A percentile compares a stretch with the other conserved stretches of the same genome.
Conservation (phyloP, 1,140 invertebrate genomes). For the Conus ventricosus region DNA sequence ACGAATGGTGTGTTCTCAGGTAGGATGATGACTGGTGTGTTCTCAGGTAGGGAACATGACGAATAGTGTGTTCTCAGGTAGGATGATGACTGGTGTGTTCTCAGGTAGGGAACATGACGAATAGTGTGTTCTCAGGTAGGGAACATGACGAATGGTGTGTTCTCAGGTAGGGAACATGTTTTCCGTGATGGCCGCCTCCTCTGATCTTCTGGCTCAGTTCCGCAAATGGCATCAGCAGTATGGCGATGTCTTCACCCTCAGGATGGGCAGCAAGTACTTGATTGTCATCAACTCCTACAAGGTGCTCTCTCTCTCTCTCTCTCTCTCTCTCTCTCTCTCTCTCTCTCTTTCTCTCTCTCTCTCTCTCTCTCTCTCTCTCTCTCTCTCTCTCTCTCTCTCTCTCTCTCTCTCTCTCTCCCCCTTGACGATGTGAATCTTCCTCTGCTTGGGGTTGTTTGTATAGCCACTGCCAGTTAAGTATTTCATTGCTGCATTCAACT, state of each 20-base stretch:
- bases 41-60: no score
- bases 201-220: neutral
- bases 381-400: neutral
- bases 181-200: neutral
- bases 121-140: no score
- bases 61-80: no score
- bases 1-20: no score
- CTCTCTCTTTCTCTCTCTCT: neutral
- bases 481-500: no score
- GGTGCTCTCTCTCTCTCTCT: no score
- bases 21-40: no score
- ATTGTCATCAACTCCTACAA: neutral
- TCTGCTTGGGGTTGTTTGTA: neutral
- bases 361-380: neutral
- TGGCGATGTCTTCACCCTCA: constrained; percentile 10
- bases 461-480: neutral
- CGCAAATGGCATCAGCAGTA: neutral
- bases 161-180: neutral
- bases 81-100: no score
- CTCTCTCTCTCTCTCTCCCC: neutral
- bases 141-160: no score
- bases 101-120: no score
- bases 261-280: neutral
- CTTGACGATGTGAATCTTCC: neutral
- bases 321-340: neutral